A percentile compares a stretch with the other conserved stretches of the same genome.
These are phyloP conservation scores for Andinoacara biseriatus DNA, from an alignment of 2,113 vertebrate genomes.

Conservation along the genomic window DNA sequence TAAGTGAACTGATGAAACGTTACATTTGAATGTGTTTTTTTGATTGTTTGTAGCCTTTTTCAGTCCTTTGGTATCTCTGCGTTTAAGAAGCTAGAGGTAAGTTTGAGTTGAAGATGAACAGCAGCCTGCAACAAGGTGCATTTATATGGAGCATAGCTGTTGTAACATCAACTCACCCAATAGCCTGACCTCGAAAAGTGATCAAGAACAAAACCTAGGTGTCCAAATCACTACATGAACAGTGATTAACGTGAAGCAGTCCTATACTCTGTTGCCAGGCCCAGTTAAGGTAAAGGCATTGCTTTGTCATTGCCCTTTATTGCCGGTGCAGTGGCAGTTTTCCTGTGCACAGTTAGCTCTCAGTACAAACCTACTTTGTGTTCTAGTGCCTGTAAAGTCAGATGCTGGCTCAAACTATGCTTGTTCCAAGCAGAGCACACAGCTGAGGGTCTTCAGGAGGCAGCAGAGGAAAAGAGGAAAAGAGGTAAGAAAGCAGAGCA, in stretches of 20 bases:
- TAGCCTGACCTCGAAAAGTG: neutral
- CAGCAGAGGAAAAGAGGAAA: too few species aligned
- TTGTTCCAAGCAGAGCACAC: neutral
- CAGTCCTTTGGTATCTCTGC: neutral
- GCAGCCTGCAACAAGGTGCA: neutral
- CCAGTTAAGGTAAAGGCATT: neutral
- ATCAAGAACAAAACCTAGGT: neutral
- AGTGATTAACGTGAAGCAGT: neutral
- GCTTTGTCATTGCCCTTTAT: neutral
- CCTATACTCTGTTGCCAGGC: neutral
- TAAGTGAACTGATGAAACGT: conserved; percentile 62
- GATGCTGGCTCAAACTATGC: neutral
- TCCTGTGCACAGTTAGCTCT: neutral
- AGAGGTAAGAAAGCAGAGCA: too few species aligned
- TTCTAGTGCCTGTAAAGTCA: neutral
- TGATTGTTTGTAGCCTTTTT: conserved; percentile 27
- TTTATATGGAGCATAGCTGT: neutral
- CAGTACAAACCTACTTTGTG: neutral
- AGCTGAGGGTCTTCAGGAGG: neutral
- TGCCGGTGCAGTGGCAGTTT: neutral
- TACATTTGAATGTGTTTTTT: conserved; percentile 41
- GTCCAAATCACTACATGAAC: neutral
- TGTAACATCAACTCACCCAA: neutral
- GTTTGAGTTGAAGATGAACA: neutral
- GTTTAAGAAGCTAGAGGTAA: neutral